Evolutionary conservation across 2,888 invertebrate species (phyloP), one percentile per base, ranked within the genome.

Genomic region (Leptinotarsa juncta): DNA sequence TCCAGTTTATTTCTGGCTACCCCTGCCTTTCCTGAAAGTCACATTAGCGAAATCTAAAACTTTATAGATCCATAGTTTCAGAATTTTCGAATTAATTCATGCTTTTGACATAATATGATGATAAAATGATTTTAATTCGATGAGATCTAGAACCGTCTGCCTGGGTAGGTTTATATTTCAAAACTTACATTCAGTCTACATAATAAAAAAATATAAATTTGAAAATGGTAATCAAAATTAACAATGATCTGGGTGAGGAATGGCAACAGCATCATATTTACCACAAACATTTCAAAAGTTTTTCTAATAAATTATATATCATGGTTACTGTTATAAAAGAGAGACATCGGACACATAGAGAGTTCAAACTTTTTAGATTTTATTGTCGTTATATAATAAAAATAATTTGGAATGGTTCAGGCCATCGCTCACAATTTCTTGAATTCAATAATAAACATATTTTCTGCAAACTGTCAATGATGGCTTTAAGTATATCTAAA

Each of bases 251-350:
- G 89, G 89, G 90, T 89, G 90, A 90, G 91, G 91, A 91, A 91
- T 91, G 91, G 91, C 91, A 90, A 88, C 90, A 90, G 90, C 90
- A 90, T 84, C 90, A 89, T 67, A 88, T 90, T 89, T 90, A 90
- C 90, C 90, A 88, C 86, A 90, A 90, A 90, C 90, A 88, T 87
- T 77, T 78, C 81, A 82, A 75, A 73, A 72, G 73, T 76, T 78
- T 70, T 68, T 77, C 70, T 73, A 77, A 69, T 55, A 71, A 70
- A 60, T 74, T 51, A 10, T 42, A 42, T 42, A 80, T 82, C 84
- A 82, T 82, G 84, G 82, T 83, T 84, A 82, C 84, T 83, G 18
- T 53, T 18, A 53, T 18, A 18, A 53, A 12, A 18, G 18, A 18
- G 42, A 42, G 10, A 42, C 42, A 10, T 42, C 10, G 42, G 10